Base-by-base conservation (phyloP, 2,888 invertebrate species). In the Idaea dimidiata region DNA sequence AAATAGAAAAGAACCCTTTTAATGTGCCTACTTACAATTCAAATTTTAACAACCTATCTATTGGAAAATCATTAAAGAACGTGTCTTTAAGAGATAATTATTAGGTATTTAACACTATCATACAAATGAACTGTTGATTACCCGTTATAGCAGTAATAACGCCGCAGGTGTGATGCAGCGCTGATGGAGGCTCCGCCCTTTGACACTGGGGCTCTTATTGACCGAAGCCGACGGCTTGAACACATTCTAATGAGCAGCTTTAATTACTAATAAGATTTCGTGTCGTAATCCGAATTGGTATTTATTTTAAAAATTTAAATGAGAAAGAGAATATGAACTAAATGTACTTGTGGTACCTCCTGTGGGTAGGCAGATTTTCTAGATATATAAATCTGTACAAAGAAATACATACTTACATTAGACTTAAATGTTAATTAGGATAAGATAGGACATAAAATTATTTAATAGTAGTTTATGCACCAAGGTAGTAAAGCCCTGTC, bases 41-140 rank as follows among this genome's bases (percentile, higher is more conserved):
- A 0, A 43, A 43, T 43, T 43, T 43, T 43, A 43, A 43, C 43
- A 7, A 14, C 43, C 3, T 43, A 8, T 10, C 43, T 43, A 43
- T 14, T 43, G 0, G 63, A 61, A 62, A 58, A 63, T 64, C 59
- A 59, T 14, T 56, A 61, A 64, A 61, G 54, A 53, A 62, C 57
- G 61, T 31, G 60, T 64, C 60, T 59, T 62, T 63, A 61, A 54
- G 58, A 32, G 31, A 43, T 70, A 62, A 67, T 68, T 66, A 69
- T 68, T 24, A 64, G 62, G 66, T 56, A 56, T 65, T 67, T 67
- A 72, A 68, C 70, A 68, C 66, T 61, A 75, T 71, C 68, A 72
- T 53, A 69, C 57, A 73, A 75, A 77, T 73, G 73, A 73, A 66
- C 68, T 68, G 71, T 72, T 73, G 72, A 80, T 74, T 70, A 77